These are phyloP conservation scores for Leguminivora glycinivorella DNA, from an alignment of 1,140 invertebrate genomes.

Conservation along the genomic window DNA sequence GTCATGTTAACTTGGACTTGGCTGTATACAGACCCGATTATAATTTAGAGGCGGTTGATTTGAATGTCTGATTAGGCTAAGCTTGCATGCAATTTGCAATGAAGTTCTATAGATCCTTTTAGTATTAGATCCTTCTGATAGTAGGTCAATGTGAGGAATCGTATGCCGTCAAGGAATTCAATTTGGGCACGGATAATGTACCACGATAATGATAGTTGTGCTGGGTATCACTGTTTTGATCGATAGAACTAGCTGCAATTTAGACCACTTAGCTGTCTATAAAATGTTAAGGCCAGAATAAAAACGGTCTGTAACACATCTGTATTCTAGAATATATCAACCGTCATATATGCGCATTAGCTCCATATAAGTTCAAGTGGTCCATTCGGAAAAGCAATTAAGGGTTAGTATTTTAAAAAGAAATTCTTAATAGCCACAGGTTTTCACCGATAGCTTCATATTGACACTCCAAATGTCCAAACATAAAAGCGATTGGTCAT, in stretches of 20 bases:
- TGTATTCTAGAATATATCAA: too few species aligned
- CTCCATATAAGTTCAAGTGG: neutral
- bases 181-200: neutral
- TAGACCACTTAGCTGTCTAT: too few species aligned
- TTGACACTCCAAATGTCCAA: constrained; percentile 9
- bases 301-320: too few species aligned
- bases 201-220: too few species aligned
- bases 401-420: neutral
- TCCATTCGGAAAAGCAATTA: constrained; percentile 7
- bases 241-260: too few species aligned
- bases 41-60: neutral
- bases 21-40: neutral
- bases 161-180: neutral
- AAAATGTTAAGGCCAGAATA: too few species aligned
- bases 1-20: constrained; percentile 2
- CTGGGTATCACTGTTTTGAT: too few species aligned
- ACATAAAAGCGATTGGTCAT: neutral
- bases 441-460: neutral
- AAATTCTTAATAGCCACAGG: neutral
- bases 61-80: neutral
- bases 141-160: neutral
- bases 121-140: neutral
- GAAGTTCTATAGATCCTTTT: constrained; percentile 39
- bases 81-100: constrained; percentile 39
- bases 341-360: neutral